Evolutionary conservation across 2,113 vertebrate species (phyloP).

Genomic region (Epinephelus moara): DNA sequence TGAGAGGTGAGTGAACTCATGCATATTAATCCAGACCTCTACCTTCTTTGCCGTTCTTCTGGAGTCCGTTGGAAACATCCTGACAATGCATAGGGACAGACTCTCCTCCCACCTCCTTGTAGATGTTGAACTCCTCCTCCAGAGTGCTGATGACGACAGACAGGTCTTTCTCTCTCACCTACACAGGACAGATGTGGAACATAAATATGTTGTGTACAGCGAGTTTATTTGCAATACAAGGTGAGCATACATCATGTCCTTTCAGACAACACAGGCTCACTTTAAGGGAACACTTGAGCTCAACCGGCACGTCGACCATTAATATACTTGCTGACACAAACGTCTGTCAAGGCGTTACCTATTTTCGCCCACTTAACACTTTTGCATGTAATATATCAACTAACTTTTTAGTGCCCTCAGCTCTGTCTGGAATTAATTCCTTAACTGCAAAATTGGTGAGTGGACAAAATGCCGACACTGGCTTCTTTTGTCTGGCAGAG

Average conservation of each 20-base stretch:
- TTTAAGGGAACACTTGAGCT: neutral
- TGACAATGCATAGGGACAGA: constrained; percentile 84
- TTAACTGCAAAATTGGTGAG: neutral
- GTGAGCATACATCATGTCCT: neutral
- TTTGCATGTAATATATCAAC: constrained; percentile 61
- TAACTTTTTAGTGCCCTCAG: constrained; percentile 36
- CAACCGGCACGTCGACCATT: constrained; percentile 28
- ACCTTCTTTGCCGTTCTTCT: constrained; percentile 86
- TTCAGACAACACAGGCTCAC: neutral
- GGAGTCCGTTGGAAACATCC: constrained; percentile 87
- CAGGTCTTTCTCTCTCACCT: constrained; percentile 96
- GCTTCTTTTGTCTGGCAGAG: constrained; percentile 27
- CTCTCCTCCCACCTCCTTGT: constrained; percentile 91
- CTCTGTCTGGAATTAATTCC: constrained; percentile 17
- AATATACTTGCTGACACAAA: constrained; percentile 57
- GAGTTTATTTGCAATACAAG: neutral
- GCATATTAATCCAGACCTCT: neutral
- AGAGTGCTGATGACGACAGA: constrained; percentile 92
- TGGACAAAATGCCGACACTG: constrained; percentile 27
- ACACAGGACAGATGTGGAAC: neutral
- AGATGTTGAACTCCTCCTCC: constrained; percentile 93
- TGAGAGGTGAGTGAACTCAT: neutral
- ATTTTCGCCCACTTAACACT: constrained; percentile 57
- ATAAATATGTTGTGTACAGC: neutral
- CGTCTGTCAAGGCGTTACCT: constrained; percentile 23